These are phyloP conservation scores for Tribolium madens DNA, from an alignment of 1,140 invertebrate species.

Conservation along the genomic window DNA sequence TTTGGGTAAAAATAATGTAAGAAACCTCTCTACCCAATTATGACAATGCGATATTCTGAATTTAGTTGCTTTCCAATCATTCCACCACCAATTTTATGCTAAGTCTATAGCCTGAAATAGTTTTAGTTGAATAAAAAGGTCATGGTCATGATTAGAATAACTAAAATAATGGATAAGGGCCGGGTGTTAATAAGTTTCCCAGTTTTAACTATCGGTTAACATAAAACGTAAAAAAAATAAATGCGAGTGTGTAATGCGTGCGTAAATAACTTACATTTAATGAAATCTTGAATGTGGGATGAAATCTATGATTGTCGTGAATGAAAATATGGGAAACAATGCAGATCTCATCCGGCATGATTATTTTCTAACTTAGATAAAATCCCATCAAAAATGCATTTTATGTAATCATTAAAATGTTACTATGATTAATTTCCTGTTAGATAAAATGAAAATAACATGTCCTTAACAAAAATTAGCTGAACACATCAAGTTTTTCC, in stretches of 20 bases:
- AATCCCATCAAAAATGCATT: background rate
- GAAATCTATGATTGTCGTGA: background rate
- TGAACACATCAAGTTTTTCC: too few species aligned
- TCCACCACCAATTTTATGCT: conserved; percentile 36
- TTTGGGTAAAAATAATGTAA: conserved; percentile 52
- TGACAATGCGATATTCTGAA: background rate
- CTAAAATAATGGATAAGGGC: background rate
- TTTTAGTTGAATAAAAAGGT: conserved; percentile 28
- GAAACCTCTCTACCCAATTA: conserved; percentile 62
- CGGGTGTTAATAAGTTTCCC: conserved; percentile 13
- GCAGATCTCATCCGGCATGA: conserved; percentile 20
- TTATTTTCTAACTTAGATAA: background rate
- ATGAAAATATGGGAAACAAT: background rate
- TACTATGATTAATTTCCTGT: too few species aligned
- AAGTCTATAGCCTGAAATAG: conserved; percentile 49
- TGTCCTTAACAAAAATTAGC: too few species aligned
- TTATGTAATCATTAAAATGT: background rate
- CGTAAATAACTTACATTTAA: conserved; percentile 19
- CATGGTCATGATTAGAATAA: conserved; percentile 15
- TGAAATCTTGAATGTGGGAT: conserved; percentile 4
- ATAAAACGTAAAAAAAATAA: background rate
- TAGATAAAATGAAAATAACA: too few species aligned
- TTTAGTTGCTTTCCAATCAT: conserved; percentile 24
- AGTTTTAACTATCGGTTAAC: conserved; percentile 18
- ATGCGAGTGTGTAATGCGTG: conserved; percentile 4